Evolutionary conservation across 1,140 invertebrate genomes (phyloP), one percentile per base, ranked within the genome.

Genomic region (Cydia pomonella): DNA sequence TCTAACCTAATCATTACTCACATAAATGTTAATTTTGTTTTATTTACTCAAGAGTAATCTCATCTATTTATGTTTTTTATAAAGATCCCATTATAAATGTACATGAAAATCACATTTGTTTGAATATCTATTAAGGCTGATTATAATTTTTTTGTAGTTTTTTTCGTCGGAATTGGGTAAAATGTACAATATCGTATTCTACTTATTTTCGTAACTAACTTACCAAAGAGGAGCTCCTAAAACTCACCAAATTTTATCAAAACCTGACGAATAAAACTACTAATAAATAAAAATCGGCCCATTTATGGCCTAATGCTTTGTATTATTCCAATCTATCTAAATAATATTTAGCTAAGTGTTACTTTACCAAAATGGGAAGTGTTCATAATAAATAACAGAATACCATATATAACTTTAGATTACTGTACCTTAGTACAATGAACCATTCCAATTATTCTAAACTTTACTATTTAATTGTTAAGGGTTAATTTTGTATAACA

Each of bases 41-140:
- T 79, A 78, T 80, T 86, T 84, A 87, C 86, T 87, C 82, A 83
- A 83, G 78, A 86, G 84, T 88, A 89, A 90, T 90, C 88, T 90
- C 87, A 89, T 87, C 84, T 83, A 50, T 79, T 77, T 75, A 82
- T 77, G 72, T 80, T 77, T 81, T 78, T 59, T 41, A 71, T 59
- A 73, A 41, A 62, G n/a, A 73, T 59, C 21, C 62, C 59, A 72
- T 73, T 59, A 66, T 72, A 44, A 27, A 64, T 72, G 69, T 74
- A 50, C 75, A 74, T 72, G 63, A 63, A 50, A 23, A 76, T 59
- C 12, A 41, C 7, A 59, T 18, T 59, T 59, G 12, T 18, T 53
- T 18, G 9, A 53, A 47, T n/a, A 38, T 9, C 33, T 38, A 53
- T 53, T n/a, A n/a, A n/a, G n/a, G n/a, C n/a, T n/a, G n/a, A n/a